A percentile compares a stretch with the other conserved stretches of the same genome.
Conservation (phyloP, 2,797 vertebrate species). For the Macropodus opercularis region DNA sequence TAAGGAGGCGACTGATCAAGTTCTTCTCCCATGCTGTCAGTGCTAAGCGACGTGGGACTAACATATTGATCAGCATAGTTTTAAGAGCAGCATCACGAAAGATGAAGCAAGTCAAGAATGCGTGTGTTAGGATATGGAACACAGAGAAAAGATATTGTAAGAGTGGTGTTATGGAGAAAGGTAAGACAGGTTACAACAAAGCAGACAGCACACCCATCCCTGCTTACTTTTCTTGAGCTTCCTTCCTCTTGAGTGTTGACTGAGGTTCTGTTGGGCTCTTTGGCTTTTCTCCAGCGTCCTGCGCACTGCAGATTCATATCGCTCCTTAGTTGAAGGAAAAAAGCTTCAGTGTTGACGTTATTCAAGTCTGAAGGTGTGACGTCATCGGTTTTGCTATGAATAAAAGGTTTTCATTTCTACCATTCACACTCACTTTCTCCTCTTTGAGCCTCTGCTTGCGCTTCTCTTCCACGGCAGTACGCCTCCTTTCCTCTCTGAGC, state of each 20-base stretch:
- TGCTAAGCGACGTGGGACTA: slow-evolving; percentile 74
- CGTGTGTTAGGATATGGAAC: slow-evolving; percentile 21
- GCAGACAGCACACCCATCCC: background rate
- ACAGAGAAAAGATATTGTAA: slow-evolving; percentile 20
- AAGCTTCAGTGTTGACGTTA: slow-evolving; percentile 19
- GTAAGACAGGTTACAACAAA: slow-evolving; percentile 16
- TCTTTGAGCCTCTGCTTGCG: slow-evolving; percentile 88
- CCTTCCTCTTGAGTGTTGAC: slow-evolving; percentile 86
- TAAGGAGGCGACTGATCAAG: slow-evolving; percentile 93
- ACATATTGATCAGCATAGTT: slow-evolving; percentile 56
- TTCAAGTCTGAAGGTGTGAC: slow-evolving; percentile 3
- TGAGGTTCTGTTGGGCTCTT: slow-evolving; percentile 83
- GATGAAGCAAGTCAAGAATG: slow-evolving; percentile 41
- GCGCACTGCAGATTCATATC: slow-evolving; percentile 90
- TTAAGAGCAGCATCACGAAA: slow-evolving; percentile 49
- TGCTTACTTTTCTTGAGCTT: slow-evolving; percentile 82
- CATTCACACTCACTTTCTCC: slow-evolving; percentile 83
- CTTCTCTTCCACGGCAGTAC: slow-evolving; percentile 92
- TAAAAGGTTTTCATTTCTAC: background rate
- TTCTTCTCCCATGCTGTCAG: slow-evolving; percentile 93
- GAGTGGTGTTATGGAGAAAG: slow-evolving; percentile 24
- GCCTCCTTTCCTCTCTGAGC: slow-evolving; percentile 87
- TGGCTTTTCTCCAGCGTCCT: slow-evolving; percentile 92
- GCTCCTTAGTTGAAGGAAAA: slow-evolving; percentile 82
- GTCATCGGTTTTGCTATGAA: background rate